Evolutionary conservation across 2,113 vertebrate genomes (phyloP).

Genomic region (Tiliqua scincoides): DNA sequence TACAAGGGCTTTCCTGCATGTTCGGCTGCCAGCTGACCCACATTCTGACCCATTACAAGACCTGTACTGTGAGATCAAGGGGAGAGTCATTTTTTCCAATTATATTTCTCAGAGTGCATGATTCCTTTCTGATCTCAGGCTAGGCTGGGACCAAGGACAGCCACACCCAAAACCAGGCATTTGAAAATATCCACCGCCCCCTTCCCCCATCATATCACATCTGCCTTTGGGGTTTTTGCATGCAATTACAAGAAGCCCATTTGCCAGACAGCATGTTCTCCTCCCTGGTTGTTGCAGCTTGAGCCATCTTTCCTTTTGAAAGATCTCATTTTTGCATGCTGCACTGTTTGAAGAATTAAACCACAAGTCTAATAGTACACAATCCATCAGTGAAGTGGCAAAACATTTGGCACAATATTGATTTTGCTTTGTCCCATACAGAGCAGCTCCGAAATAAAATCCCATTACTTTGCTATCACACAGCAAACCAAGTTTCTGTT

Average conservation of each 20-base stretch:
- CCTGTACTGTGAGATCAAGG: too few species aligned
- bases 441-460: neutral
- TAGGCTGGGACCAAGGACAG: too few species aligned
- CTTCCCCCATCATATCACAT: neutral
- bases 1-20: too few species aligned
- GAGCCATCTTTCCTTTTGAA: neutral
- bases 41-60: too few species aligned
- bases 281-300: neutral
- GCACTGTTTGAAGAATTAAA: neutral
- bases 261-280: neutral
- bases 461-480: neutral
- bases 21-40: too few species aligned
- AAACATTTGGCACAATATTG: neutral
- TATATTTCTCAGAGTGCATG: too few species aligned
- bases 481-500: neutral
- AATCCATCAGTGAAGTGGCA: neutral
- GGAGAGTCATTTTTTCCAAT: too few species aligned
- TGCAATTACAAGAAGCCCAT: neutral
- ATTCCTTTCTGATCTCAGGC: too few species aligned
- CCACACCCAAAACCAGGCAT: too few species aligned
- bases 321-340: neutral
- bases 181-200: neutral
- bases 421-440: neutral
- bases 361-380: neutral
- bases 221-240: neutral